A percentile compares a stretch with the other conserved stretches of the same genome.
Conservation (phyloP, 2,888 invertebrate genomes). For the Siphonodentalium dalli region DNA sequence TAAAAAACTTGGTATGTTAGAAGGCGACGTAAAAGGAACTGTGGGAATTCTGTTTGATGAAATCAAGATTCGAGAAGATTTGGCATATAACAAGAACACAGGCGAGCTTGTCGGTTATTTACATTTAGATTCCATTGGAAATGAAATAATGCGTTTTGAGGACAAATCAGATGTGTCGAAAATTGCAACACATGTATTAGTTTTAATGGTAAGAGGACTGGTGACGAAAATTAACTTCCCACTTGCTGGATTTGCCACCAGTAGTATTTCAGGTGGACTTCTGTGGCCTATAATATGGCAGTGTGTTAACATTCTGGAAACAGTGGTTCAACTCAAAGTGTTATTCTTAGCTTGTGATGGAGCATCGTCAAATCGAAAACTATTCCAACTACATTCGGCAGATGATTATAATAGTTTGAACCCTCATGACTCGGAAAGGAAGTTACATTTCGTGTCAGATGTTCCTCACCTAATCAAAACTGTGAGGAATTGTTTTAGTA, state of each 20-base stretch:
- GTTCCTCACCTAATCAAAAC: constrained; percentile 31
- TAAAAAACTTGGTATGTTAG: constrained; percentile 9
- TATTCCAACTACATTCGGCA: too few species aligned
- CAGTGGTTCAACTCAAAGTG: constrained; percentile 10
- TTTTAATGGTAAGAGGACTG: constrained; percentile 24
- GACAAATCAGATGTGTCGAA: too few species aligned
- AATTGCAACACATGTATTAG: constrained; percentile 24
- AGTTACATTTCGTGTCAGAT: constrained; percentile 27
- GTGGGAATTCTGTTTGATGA: constrained; percentile 32
- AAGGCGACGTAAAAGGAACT: constrained; percentile 4
- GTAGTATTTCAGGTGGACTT: constrained; percentile 25
- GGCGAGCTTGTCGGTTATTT: constrained; percentile 30
- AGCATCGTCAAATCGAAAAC: constrained; percentile 30
- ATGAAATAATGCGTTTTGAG: constrained; percentile 26
- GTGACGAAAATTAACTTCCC: constrained; percentile 20
- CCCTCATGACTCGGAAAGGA: too few species aligned
- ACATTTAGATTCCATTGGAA: constrained; percentile 26
- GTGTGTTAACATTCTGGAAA: constrained; percentile 24
- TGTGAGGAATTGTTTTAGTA: constrained; percentile 30
- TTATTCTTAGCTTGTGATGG: constrained; percentile 29
- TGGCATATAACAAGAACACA: constrained; percentile 30
- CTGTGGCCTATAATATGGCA: constrained; percentile 31
- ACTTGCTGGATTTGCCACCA: constrained; percentile 28
- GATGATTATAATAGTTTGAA: too few species aligned
- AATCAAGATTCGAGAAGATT: constrained; percentile 26